Conservation (phyloP, 2,797 vertebrate species). For the Aulostomus chinensis region DNA sequence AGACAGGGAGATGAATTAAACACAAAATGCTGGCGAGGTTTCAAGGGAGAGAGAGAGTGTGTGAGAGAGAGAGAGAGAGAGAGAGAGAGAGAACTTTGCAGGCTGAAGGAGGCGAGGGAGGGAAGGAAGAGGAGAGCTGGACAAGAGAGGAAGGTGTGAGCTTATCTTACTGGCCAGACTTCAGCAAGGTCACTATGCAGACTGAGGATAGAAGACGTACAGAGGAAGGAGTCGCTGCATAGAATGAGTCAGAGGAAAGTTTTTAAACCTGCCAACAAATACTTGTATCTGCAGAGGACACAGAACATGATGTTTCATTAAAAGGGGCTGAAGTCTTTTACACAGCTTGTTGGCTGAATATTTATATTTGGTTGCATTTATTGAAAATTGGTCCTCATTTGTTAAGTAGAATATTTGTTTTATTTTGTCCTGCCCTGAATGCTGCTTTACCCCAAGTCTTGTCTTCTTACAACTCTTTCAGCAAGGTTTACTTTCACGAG, state of each 20-base stretch:
- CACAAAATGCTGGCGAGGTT: constrained; percentile 28
- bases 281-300: not conserved
- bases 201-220: constrained; percentile 50
- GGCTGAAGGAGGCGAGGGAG: constrained; percentile 18
- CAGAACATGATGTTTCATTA: too few relatives aligned
- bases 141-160: constrained; percentile 55
- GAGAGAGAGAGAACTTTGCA: constrained; percentile 22
- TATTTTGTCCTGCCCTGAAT: too few relatives aligned
- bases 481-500: too few relatives aligned
- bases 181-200: constrained; percentile 65
- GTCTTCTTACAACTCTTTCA: too few relatives aligned
- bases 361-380: too few relatives aligned
- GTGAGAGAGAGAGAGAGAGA: constrained; percentile 13
- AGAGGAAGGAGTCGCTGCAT: constrained; percentile 28
- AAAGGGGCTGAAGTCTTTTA: too few relatives aligned
- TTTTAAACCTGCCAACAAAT: constrained; percentile 14
- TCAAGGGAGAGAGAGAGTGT: not conserved
- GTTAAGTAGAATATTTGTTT: too few relatives aligned
- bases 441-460: too few relatives aligned
- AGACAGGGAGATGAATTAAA: constrained; percentile 37
- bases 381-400: too few relatives aligned
- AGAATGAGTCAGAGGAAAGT: constrained; percentile 42
- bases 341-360: too few relatives aligned
- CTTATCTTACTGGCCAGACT: constrained; percentile 76
- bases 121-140: constrained; percentile 32